Conservation (phyloP, 2,888 invertebrate species). For the Exocentrus adspersus region DNA sequence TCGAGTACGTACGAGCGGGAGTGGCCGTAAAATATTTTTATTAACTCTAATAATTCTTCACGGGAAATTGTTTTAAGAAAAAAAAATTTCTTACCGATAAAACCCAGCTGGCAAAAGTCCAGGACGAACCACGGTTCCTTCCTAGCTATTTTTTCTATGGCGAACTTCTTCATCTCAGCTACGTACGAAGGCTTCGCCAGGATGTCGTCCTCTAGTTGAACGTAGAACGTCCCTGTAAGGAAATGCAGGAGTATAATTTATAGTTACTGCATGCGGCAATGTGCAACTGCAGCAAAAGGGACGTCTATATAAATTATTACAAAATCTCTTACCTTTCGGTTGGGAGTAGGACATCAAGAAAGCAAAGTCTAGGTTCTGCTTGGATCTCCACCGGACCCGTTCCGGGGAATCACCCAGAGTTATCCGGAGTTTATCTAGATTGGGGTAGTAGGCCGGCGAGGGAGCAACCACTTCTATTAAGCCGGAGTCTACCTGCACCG, state of each 20-base stretch:
- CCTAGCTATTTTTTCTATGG: constrained; percentile 77
- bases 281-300: background rate
- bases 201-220: constrained; percentile 95
- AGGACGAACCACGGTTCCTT: constrained; percentile 89
- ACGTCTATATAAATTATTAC: no score
- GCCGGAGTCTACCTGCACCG: constrained; percentile 78
- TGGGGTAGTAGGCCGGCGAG: constrained; percentile 86
- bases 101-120: constrained; percentile 93
- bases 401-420: constrained; percentile 89
- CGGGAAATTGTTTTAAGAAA: no score
- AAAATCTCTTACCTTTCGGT: constrained; percentile 81
- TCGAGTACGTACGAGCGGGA: no score
- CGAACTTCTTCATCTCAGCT: constrained; percentile 85
- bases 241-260: no score
- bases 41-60: no score
- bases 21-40: no score
- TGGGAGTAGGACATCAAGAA: constrained; percentile 95
- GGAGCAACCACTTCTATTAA: constrained; percentile 92
- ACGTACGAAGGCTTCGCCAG: constrained; percentile 86
- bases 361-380: constrained; percentile 93
- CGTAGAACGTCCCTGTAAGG: constrained; percentile 80
- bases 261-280: no score
- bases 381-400: constrained; percentile 90
- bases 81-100: constrained; percentile 88
- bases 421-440: constrained; percentile 78